Percentiles rank a stretch among this genome's conserved stretches.
phyloP scores from a whole-genome alignment of 2,888 invertebrate genomes.

The Cosmia trapezina region DNA sequence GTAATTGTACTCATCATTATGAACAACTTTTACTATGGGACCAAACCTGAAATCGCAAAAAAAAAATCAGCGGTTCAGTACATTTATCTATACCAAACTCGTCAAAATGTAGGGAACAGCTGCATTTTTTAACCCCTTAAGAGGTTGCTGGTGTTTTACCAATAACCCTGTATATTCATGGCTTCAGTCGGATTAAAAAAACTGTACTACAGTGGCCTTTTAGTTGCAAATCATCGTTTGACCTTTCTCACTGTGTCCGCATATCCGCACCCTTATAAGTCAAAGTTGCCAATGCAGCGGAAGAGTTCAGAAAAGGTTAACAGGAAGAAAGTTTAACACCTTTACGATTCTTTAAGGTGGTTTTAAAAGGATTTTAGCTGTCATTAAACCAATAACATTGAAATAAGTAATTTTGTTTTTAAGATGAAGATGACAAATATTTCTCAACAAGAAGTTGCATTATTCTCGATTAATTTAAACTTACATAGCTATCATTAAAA shows the following conservation, averaged over 20 bases:
- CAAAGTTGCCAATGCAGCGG: background rate
- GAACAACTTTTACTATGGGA: too few relatives aligned
- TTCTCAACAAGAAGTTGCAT: too few relatives aligned
- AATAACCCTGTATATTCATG: too few relatives aligned
- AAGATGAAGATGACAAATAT: background rate
- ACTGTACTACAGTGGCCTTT: background rate
- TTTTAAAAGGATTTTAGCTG: background rate
- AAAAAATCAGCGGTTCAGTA: too few relatives aligned
- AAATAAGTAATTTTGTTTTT: background rate
- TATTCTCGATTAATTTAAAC: background rate
- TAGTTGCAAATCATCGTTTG: background rate
- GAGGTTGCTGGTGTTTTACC: too few relatives aligned
- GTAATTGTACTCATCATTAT: too few relatives aligned
- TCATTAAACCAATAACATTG: background rate
- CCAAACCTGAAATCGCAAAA: too few relatives aligned
- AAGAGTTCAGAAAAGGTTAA: constrained; percentile 5
- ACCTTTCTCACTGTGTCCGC: constrained; percentile 22
- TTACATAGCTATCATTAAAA: background rate
- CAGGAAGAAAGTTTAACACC: constrained; percentile 21
- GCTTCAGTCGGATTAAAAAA: background rate
- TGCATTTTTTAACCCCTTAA: too few relatives aligned
- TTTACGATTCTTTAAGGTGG: background rate
- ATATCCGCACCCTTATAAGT: background rate
- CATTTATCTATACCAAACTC: too few relatives aligned
- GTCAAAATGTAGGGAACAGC: too few relatives aligned